phyloP scores from a whole-genome alignment of 1,140 invertebrate genomes.

The Sinella curviseta region DNA sequence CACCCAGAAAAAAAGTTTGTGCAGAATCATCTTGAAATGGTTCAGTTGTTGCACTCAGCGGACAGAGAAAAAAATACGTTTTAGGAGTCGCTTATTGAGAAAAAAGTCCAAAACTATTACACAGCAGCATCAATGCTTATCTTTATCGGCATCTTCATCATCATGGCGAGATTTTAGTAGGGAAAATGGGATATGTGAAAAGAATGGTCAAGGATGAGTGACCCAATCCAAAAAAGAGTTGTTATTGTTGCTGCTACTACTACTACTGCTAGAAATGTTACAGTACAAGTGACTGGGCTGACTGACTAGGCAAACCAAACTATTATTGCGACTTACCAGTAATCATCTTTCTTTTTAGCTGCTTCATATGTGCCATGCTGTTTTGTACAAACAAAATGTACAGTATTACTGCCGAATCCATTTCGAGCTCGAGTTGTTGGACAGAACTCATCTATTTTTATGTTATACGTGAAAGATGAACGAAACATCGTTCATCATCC shows the following conservation, averaged over 20 bases:
- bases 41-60: constrained; percentile 6
- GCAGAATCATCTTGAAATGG: constrained; percentile 1
- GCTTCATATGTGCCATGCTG: not conserved
- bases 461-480: not conserved
- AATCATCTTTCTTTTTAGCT: not conserved
- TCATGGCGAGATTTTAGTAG: not conserved
- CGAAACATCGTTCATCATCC: constrained; percentile 3
- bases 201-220: not conserved
- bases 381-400: not conserved
- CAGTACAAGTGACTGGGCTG: not conserved
- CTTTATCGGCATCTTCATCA: not conserved
- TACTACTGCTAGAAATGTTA: not conserved
- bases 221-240: not conserved
- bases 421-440: not conserved
- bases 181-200: not conserved
- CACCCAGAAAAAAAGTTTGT: no score
- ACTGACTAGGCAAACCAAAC: not conserved
- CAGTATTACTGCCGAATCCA: not conserved
- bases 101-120: not conserved
- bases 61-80: not conserved
- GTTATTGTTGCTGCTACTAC: not conserved
- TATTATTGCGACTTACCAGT: not conserved
- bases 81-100: not conserved
- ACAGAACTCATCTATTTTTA: constrained; percentile 2
- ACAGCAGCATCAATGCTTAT: no score